Evolutionary conservation across 35 echinoderm and acorn worm genomes (phyloP).

Genomic region (Heliocidaris erythrogramma): DNA sequence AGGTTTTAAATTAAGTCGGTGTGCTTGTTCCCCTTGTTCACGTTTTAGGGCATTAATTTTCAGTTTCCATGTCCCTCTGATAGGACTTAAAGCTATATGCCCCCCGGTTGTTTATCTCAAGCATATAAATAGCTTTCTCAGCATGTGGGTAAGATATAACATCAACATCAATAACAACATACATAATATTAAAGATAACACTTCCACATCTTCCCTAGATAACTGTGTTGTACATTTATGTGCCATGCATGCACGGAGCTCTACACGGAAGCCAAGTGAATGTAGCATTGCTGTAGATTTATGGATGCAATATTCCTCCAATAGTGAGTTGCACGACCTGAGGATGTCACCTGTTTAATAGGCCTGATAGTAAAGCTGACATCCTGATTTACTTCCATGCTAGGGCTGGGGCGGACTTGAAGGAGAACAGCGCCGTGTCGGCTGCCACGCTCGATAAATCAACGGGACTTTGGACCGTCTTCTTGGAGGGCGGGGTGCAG

Average conservation of each 20-base stretch:
- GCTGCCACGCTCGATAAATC: conserved; percentile 40
- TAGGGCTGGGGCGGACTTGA: conserved; percentile 48
- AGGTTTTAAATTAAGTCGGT: no score
- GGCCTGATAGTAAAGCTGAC: not conserved
- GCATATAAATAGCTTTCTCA: no score
- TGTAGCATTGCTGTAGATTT: not conserved
- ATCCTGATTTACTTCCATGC: not conserved
- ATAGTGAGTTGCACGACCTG: not conserved
- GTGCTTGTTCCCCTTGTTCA: no score
- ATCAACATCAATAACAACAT: no score
- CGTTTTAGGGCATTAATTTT: no score
- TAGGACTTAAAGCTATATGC: no score
- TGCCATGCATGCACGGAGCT: not conserved
- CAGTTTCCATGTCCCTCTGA: no score
- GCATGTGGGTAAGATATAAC: no score
- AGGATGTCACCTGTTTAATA: not conserved
- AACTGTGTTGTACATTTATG: not conserved
- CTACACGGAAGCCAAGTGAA: not conserved
- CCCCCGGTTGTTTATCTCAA: no score
- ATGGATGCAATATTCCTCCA: not conserved
- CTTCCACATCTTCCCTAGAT: not conserved
- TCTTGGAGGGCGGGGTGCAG: conserved; percentile 13
- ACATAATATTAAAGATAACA: not conserved
- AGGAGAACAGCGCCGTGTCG: conserved; percentile 43
- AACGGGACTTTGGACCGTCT: conserved; percentile 48